Base-by-base conservation (phyloP, 2,113 vertebrate species). In the Meles meles region DNA sequence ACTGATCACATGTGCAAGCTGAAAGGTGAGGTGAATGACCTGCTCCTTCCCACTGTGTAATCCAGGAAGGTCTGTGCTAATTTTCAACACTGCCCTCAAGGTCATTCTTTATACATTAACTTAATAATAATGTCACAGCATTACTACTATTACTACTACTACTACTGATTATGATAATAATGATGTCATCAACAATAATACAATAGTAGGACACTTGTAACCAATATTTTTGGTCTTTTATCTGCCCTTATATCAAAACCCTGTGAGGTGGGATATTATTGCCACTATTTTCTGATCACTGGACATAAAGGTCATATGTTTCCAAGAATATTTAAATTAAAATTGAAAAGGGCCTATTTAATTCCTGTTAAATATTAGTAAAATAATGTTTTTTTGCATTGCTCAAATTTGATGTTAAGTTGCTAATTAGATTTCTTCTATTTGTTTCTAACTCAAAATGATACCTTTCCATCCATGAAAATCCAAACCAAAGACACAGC, bases 281-380 rank as follows among this genome's bases (percentile, higher is more conserved):
- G 44, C 44, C 42, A 37, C 47, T 57, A 6, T 90, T 96, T 97
- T 67, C 80, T 92, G 77, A 88, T 55, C 81, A 88, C 11, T 37
- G 23, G 20, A 55, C 29, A 90, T 65, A 71, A 92, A 90, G 14
- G 6, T 84, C 57, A 39, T 95, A 37, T 44, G 13, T 97, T 96
- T 93, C 76, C 65, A 87, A 97, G 49, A 90, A 85, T 86, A 90
- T 57, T 67, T 96, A 72, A 86, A 83, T 97, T 61, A 90, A 93
- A 96, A 87, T 90, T 42, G 44, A 82, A 92, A 95, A 65, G 23
- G n/a, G 10, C 15, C 61, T 49, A 47, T 96, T 96, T 94, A 84
- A 90, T 92, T 92, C 44, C 72, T 90, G 65, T 96, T 90, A 71
- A 57, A 34, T 93, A 92, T 76, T 81, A 85, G 91, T 94, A 87